phyloP scores from a whole-genome alignment of 2,797 vertebrate species.

The Craterocephalus amniculus region DNA sequence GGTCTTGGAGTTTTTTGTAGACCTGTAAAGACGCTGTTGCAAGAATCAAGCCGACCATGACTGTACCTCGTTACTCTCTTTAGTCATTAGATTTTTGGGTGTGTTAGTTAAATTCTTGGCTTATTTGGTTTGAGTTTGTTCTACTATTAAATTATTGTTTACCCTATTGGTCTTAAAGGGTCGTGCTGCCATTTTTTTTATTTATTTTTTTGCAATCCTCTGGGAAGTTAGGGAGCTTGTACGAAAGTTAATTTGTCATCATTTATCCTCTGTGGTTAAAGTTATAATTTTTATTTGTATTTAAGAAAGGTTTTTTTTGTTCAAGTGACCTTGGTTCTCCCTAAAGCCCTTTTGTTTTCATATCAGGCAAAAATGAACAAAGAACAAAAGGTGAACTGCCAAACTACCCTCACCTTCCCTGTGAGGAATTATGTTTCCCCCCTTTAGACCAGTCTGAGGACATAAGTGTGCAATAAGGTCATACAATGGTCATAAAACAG shows the following conservation, averaged over 20 bases:
- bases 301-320: neutral
- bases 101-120: too few relatives aligned
- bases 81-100: too few relatives aligned
- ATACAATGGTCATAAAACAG: neutral
- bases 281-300: neutral
- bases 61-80: too few relatives aligned
- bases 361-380: neutral
- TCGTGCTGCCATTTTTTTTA: neutral
- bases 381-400: too few relatives aligned
- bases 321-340: too few relatives aligned
- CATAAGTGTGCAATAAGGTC: neutral
- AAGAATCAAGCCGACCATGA: too few relatives aligned
- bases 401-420: neutral
- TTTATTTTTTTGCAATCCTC: neutral
- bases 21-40: too few relatives aligned
- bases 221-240: neutral
- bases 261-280: neutral
- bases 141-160: neutral
- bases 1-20: too few relatives aligned
- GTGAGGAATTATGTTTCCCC: neutral
- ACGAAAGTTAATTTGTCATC: neutral
- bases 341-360: neutral
- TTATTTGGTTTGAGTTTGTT: too few relatives aligned
- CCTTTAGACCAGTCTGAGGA: neutral
- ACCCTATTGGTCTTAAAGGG: neutral